Conservation (phyloP, 2,888 invertebrate genomes). For the Drosophila siamana region DNA sequence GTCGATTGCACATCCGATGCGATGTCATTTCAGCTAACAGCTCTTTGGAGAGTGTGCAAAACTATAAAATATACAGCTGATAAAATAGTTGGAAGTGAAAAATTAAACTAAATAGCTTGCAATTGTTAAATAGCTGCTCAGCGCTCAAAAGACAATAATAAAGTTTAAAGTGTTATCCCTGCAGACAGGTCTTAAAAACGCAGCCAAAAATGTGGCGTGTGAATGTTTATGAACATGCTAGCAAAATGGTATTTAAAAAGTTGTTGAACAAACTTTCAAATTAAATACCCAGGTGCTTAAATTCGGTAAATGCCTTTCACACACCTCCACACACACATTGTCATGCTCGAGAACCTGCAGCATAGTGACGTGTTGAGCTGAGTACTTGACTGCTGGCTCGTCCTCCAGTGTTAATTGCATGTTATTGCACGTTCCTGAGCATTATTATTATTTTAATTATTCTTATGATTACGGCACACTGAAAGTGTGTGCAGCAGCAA, state of each 20-base stretch:
- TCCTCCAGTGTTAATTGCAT: slow-evolving; percentile 48
- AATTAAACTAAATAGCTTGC: neutral
- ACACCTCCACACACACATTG: neutral
- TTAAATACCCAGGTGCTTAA: slow-evolving; percentile 66
- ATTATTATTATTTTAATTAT: slow-evolving; percentile 18
- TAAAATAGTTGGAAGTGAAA: neutral
- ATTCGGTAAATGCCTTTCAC: slow-evolving; percentile 55
- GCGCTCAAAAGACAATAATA: neutral
- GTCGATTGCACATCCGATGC: neutral
- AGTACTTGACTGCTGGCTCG: slow-evolving; percentile 19
- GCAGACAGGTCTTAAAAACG: slow-evolving; percentile 9
- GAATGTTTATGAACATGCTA: slow-evolving; percentile 39
- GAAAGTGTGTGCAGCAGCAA: slow-evolving; percentile 24
- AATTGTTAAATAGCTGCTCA: neutral
- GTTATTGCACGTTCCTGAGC: slow-evolving; percentile 45
- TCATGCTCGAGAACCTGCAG: slow-evolving; percentile 13
- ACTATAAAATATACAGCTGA: too few species aligned
- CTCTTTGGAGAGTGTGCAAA: neutral
- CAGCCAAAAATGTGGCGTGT: slow-evolving; percentile 46
- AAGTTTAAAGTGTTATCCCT: neutral
- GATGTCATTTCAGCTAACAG: neutral
- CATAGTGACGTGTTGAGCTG: slow-evolving; percentile 39
- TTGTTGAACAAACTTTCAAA: slow-evolving; percentile 70
- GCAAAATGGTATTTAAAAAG: slow-evolving; percentile 65
- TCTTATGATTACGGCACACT: slow-evolving; percentile 27